Base-by-base conservation (phyloP, 2,797 vertebrate genomes). In the Clarias fuscus region DNA sequence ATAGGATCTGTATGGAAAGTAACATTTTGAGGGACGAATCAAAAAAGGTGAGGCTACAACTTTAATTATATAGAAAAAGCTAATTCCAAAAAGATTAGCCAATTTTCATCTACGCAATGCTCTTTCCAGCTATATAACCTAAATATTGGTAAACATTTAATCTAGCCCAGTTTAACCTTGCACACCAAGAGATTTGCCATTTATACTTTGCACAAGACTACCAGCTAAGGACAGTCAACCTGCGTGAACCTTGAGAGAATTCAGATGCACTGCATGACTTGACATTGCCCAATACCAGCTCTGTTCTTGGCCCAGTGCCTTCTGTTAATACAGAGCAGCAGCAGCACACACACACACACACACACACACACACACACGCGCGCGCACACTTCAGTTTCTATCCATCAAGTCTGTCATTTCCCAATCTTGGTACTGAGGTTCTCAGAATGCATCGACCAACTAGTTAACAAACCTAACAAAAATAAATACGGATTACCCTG, bases 261-360 rank as follows among this genome's bases (percentile, higher is more conserved):
- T 67, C 43, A 73, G 15, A 20, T 90, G 87, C 85, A 91, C 78
- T 87, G 67, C 87, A 68, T 87, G 89, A 93, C 88, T 80, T 73
- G 59, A 33, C 73, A 75, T 88, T 86, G 86, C 80, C 22, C 76
- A 91, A 65, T 18, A 58, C 15, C 61, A 22, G 33, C 48, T 76
- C n/a, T 86, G 85, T 84, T 59, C 86, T 84, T 86, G 78, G 85
- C 64, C 70, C 82, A 82, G 20, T 2, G 40, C 18, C 58, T 76
- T 82, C 48, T 30, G 20, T 30, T 80, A 67, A 37, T 64, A 68
- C 27, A 24, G 33, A 59, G 40, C 4, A 70, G 7, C 6, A 70
- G 7, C 64, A 73, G 33, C 33, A 33, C 33, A 2, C 33, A 33
- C 33, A 2, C 72, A 59, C 30, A 30, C 30, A 30, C 30, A 30